Evolutionary conservation across 2,888 invertebrate genomes (phyloP), one percentile per base, ranked within the genome.

Genomic region (Folsomia manolachei): DNA sequence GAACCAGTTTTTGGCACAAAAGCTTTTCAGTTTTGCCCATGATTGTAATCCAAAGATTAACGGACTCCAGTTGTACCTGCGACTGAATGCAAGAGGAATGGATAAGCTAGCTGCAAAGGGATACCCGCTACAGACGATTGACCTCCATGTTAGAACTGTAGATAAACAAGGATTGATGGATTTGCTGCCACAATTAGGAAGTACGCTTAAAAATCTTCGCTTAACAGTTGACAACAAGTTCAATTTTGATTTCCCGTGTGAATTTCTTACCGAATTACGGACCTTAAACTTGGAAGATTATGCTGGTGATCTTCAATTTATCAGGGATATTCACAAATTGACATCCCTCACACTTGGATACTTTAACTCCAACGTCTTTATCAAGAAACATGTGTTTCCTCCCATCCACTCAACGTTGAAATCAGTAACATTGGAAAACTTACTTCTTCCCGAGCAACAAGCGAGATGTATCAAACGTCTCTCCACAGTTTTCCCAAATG

Each of bases 61-160:
- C 2, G 11, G 39, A 9, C 39, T 66, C 1, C 23, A 51, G 2
- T 52, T 66, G 9, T 52, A 52, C 39, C 23, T 66, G 52, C 27
- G 65, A 66, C 65, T 66, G 9, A 66, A 66, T 66, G n/a, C 4
- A 23, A n/a, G 52, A 21, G 65, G 65, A 11, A 66, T 66, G 52
- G 11, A 51, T 18, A 66, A 51, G 52, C 23, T 66, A n/a, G 23
- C 21, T 23, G 23, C 7, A 4, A 66, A 66, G 21, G 39, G 39
- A 4, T 66, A 66, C 52, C 65, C 65, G 4, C 21, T 66, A 1
- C 2, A 39, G 24, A 11, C 21, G 7, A 9, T 66, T 18, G 65
- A 66, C 23, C 18, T 66, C 2, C 65, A 66, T 52, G 65, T 66
- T 23, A 9, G 65, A 66, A 21, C 1, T 23, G 21, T 21, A 4